Base-by-base conservation (phyloP, 2,797 vertebrate species). In the Acanthurus tractus region DNA sequence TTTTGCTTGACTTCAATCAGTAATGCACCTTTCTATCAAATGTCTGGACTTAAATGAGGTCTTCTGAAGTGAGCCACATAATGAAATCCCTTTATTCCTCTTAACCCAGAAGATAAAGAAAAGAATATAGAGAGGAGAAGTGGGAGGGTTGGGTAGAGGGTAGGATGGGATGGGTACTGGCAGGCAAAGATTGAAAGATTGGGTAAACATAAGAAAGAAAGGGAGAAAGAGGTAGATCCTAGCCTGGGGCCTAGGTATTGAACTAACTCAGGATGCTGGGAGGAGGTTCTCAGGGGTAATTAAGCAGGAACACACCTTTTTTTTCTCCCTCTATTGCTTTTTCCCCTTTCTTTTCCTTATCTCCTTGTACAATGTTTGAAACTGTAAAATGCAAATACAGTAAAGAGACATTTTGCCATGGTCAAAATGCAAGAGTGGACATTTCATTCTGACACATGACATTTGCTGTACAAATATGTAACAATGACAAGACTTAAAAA, bases 21-120 rank as follows among this genome's bases (percentile, higher is more conserved):
- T 56, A 57, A 85, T 80, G 79, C 70, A 83, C 62, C 54, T 72
- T 67, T 79, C 61, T 18, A 77, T 92, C 56, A 82, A 75, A 76
- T 65, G 58, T 86, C 62, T 76, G 59, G 36, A 72, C 57, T 80
- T 71, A 75, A 70, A 78, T 66, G 8, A 81, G 85, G 77, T 67
- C 73, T 36, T 87, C 74, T 88, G 78, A 90, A 82, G 76, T 70
- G 58, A 91, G 69, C 64, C 76, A 77, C 84, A 62, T 70, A 82
- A 83, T 82, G 10, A 85, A 88, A 86, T 85, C 74, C 78, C 73
- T 86, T 84, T 70, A 79, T 81, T 83, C 66, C 34, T 25, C 56
- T 81, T 76, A 69, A 76, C 70, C 78, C 79, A 49, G 17, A 70
- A 77, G 63, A 86, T 79, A 57, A 64, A 84, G 63, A 46, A 49